These are phyloP conservation scores for Tiphia femorata DNA, from an alignment of 2,888 invertebrate genomes.

Conservation along the genomic window DNA sequence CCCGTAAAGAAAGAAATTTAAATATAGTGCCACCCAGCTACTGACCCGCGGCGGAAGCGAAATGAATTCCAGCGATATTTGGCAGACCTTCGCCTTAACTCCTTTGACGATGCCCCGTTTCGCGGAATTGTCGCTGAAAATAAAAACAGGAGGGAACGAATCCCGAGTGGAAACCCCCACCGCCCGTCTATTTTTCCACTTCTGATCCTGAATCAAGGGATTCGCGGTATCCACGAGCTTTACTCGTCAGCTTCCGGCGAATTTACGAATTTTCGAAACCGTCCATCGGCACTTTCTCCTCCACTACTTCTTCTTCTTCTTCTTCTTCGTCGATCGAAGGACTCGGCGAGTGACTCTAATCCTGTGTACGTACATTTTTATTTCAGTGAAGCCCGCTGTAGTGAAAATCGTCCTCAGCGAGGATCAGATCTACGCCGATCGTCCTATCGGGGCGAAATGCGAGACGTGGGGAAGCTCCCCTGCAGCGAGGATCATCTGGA, in stretches of 20 bases:
- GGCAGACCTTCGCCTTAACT: conserved; percentile 45
- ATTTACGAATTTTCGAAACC: neutral
- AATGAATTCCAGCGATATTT: conserved; percentile 53
- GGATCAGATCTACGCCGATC: conserved; percentile 80
- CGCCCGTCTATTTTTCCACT: too few species aligned
- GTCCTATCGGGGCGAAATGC: conserved; percentile 81
- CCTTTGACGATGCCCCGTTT: conserved; percentile 58
- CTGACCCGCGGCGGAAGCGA: conserved; percentile 52
- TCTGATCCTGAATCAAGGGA: too few species aligned
- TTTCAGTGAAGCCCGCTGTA: conserved; percentile 82
- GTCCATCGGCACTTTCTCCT: neutral
- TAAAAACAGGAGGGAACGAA: conserved; percentile 62
- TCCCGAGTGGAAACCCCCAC: conserved; percentile 29
- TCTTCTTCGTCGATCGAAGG: too few species aligned
- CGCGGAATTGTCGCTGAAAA: conserved; percentile 55
- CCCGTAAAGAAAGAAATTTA: conserved; percentile 42
- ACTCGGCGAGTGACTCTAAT: too few species aligned
- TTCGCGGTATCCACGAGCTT: too few species aligned
- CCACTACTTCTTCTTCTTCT: neutral
- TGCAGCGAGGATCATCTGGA: conserved; percentile 86
- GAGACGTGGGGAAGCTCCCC: conserved; percentile 88
- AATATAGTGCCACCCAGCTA: conserved; percentile 43
- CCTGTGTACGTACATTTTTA: neutral
- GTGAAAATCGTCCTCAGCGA: conserved; percentile 81
- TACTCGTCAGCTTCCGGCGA: too few species aligned